Evolutionary conservation across 2,113 vertebrate genomes (phyloP), one percentile per base, ranked within the genome.

Genomic region (Eretmochelys imbricata): DNA sequence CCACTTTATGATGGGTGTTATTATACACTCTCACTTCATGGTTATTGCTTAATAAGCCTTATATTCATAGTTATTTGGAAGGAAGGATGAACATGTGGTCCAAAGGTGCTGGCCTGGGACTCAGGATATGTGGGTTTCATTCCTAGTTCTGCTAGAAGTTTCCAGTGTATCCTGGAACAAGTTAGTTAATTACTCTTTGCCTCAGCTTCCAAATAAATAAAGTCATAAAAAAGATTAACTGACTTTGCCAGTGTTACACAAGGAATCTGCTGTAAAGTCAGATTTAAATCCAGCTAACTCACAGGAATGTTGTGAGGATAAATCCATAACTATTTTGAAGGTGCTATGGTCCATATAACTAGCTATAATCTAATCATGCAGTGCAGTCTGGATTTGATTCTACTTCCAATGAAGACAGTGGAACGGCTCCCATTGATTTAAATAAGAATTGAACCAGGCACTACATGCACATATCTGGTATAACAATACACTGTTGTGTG

Each of bases 401-500:
- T 31, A 1, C 42, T 38, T 29, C 4, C 62, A n/a, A 17, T 49
- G 69, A 0, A 3, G 5, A 17, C 38, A 46, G 20, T 2, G 42
- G 16, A 1, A 22, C 88, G 6, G 12, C 42, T 88, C 2, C 46
- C 62, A 53, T 16, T 19, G 10, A 90, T 65, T 65, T 35, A 38
- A 46, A 17, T 14, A 24, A n/a, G 20, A 29, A 29, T 20, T 48
- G 16, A 35, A 35, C 10, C 75, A 35, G 5, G 50, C 2, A 8
- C 31, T n/a, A 38, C n/a, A 38, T 22, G 4, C 35, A 72, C n/a
- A 27, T 5, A 19, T 1, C 5, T 4, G 42, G 2, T 0, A 2
- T 49, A 42, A 14, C 86, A 22, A 51, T 84, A 17, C 0, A 22
- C n/a, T n/a, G 22, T 11, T 24, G 31, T 24, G 7, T 8, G 5